Base-by-base conservation (phyloP, 2,888 invertebrate genomes). In the Temnothorax rugatulus region DNA sequence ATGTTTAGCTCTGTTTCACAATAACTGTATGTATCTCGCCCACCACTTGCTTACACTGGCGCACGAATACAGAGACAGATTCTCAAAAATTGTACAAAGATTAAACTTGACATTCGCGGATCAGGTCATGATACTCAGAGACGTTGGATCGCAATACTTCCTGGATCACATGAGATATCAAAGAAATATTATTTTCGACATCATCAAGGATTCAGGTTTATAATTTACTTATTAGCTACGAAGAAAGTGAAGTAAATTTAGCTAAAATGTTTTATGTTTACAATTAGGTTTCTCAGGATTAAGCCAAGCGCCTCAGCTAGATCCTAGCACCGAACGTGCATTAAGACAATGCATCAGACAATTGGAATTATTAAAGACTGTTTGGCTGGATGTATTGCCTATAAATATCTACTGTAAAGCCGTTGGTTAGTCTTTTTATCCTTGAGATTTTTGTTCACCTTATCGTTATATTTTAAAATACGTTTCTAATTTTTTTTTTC, bases 11-110 rank as follows among this genome's bases (percentile, higher is more conserved):
- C 93, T 98, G 41, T 98, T 98, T 93, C 97, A 99, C 95, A 99
- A 99, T 95, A 99, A 99, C 95, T 98, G 98, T 94, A 97, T 98
- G 97, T 99, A 97, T 93, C 95, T 99, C 15, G 97, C 97, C 0
- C 97, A 98, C 95, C 96, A 97, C 91, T 95, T 97, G 81, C 95
- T 96, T 81, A 96, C 96, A 0, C 95, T 97, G 91, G 97, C 97
- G 0, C 96, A 96, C 91, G 96, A 96, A 92, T 98, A 97, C 96
- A 95, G 96, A 61, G 95, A 95, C 3, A 96, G 96, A 77, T 95
- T 97, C 92, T 96, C 96, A 3, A 95, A 95, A 0, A 94, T 95
- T 0, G 93, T 96, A 59, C 94, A 95, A 83, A 95, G 96, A 77
- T 96, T 96, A 83, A 96, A 96, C 3, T 95, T 97, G 71, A 96